These are phyloP conservation scores for Axis porcinus DNA, from an alignment of 2,113 vertebrate genomes.

Conservation along the genomic window DNA sequence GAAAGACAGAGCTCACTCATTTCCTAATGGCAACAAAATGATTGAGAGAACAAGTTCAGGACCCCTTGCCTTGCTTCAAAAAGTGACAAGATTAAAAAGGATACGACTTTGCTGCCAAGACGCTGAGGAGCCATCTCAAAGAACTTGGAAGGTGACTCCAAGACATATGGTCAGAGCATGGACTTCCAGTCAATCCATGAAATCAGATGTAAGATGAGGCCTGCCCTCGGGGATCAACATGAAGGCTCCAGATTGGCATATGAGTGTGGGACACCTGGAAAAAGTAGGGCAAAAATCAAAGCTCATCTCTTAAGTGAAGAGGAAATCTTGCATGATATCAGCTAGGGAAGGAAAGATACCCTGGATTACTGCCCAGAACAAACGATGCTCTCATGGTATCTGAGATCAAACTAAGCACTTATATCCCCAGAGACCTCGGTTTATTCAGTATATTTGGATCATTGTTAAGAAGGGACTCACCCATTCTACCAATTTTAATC, in stretches of 20 bases:
- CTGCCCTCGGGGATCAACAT: neutral
- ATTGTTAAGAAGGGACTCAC: neutral
- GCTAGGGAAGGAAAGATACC: neutral
- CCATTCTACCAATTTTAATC: neutral
- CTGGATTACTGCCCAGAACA: neutral
- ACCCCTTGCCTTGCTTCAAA: neutral
- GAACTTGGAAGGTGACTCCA: neutral
- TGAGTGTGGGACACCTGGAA: conserved; percentile 30
- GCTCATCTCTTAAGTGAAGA: neutral
- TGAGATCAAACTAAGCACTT: conserved; percentile 5
- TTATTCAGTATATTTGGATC: neutral
- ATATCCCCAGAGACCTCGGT: neutral
- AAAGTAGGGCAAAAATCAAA: conserved; percentile 48
- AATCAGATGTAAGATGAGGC: neutral
- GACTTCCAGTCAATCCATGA: neutral
- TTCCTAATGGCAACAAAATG: neutral
- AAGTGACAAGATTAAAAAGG: neutral
- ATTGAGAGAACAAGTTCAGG: neutral
- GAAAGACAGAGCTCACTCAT: neutral
- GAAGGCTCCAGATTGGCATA: neutral
- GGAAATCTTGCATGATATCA: conserved; percentile 35
- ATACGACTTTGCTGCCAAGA: neutral
- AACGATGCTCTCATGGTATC: neutral
- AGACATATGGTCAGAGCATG: neutral
- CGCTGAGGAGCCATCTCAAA: neutral